Base-by-base conservation (phyloP, 1,140 invertebrate genomes). In the Plodia interpunctella region DNA sequence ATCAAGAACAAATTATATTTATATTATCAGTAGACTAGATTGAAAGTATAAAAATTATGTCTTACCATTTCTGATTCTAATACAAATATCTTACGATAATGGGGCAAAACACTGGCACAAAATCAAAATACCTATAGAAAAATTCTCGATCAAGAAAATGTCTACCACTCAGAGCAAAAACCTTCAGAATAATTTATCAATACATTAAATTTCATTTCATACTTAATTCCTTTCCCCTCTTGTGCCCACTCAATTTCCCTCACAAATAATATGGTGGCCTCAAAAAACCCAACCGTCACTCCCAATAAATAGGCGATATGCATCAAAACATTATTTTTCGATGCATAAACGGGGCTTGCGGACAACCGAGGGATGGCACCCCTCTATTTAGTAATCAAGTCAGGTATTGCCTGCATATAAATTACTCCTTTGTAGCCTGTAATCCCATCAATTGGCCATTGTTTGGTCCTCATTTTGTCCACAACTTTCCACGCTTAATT, bases 341-440 rank as follows among this genome's bases (percentile, higher is more conserved):
- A 61, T 72, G 68, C 66, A 66, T 19, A 72, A 72, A 64, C 59
- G 63, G 70, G 72, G 72, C 71, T 66, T 49, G 66, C 44, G 55
- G 17, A 21, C 32, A 53, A 66, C 28, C 25, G 62, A 60, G 65
- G 66, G 70, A 65, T 32, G 67, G 20, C 49, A 50, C 59, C 73
- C 75, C 74, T 68, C 57, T 55, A 77, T 83, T 83, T 71, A 65
- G 76, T 85, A 87, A 87, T 83, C 83, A 75, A 70, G 69, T 78
- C 77, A 82, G 81, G 75, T 83, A 80, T 76, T 71, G 74, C 68
- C 71, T 81, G 79, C 76, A 84, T 83, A 87, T 85, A 87, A 82
- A 87, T 83, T 78, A 85, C 74, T 73, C 77, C 72, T 82, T 83
- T 83, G 79, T 83, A 63, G 63, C 51, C 62, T 28, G 61, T 76